phyloP scores from a whole-genome alignment of 2,113 vertebrate genomes.

The Boleophthalmus pectinirostris region DNA sequence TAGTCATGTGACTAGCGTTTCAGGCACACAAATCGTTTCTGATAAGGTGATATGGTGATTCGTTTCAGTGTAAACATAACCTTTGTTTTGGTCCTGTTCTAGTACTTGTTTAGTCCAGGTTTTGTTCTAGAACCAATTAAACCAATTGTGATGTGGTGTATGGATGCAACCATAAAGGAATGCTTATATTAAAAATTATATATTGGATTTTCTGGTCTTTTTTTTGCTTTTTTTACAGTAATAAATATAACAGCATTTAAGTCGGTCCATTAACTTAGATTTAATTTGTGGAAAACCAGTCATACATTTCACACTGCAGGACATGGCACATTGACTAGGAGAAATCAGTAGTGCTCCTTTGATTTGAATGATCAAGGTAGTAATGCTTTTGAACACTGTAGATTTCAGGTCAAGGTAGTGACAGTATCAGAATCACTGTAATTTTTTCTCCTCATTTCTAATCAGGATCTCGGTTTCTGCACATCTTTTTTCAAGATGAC shows the following conservation, averaged over 20 bases:
- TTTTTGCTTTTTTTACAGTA: background rate
- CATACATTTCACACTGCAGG: background rate
- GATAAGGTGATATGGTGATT: no score
- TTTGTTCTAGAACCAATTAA: no score
- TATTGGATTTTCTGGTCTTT: background rate
- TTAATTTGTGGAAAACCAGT: background rate
- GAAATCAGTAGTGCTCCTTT: background rate
- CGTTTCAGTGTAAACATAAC: no score
- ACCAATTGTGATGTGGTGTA: no score
- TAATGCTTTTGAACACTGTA: background rate
- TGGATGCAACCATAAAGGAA: background rate
- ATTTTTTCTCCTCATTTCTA: background rate
- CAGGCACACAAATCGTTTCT: no score
- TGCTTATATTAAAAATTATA: background rate
- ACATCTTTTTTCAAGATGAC: no score
- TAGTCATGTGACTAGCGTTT: no score
- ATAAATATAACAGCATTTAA: background rate
- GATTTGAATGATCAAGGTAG: constrained; percentile 2
- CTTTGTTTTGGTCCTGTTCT: no score
- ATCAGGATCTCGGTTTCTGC: background rate
- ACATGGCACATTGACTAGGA: background rate
- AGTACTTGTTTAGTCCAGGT: no score
- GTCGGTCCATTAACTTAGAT: background rate
- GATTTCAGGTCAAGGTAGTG: background rate
- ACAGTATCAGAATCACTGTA: background rate